Conservation (phyloP, 2,797 vertebrate species). For the Tapera naevia region DNA sequence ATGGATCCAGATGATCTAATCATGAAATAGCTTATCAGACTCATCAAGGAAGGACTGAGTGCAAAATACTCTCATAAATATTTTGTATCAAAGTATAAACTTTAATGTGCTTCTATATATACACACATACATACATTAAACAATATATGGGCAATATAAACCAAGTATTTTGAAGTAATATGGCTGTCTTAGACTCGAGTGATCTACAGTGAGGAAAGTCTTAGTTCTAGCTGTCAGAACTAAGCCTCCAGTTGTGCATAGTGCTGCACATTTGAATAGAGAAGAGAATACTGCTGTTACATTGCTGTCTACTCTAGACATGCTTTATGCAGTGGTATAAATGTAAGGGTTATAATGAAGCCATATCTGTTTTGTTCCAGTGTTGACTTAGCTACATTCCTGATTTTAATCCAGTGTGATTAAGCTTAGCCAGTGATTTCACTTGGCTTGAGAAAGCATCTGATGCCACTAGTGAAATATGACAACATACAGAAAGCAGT, state of each 20-base stretch:
- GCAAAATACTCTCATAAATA: background rate
- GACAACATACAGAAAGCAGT: background rate
- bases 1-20: background rate
- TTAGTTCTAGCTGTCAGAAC: background rate
- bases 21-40: background rate
- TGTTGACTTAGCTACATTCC: background rate
- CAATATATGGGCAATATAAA: background rate
- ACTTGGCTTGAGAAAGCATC: background rate
- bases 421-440: background rate
- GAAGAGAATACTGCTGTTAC: background rate
- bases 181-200: background rate
- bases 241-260: background rate
- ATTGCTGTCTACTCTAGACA: background rate
- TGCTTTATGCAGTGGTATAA: background rate
- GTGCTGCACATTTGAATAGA: fast-evolving
- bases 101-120: background rate
- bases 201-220: background rate
- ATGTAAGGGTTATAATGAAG: background rate
- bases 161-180: background rate
- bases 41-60: background rate
- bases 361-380: background rate
- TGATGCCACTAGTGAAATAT: background rate
- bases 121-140: background rate
- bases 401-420: background rate
- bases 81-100: background rate